Percentiles rank a stretch among this genome's conserved stretches.
phyloP scores from a whole-genome alignment of 53 echinoderm and acorn worm species.

The Temnopleurus reevesii region DNA sequence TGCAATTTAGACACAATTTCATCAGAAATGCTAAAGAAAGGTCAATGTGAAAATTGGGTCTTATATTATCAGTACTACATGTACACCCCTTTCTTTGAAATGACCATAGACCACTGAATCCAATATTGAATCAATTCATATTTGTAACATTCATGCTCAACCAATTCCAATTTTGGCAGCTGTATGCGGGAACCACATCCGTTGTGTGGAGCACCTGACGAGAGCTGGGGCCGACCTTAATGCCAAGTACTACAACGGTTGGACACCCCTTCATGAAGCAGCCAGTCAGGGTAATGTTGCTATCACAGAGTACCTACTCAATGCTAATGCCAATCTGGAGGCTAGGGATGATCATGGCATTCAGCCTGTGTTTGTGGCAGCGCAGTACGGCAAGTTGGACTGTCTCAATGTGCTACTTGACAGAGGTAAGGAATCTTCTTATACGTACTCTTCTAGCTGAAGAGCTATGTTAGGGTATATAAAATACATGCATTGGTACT shows the following conservation, averaged over 20 bases:
- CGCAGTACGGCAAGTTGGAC: slow-evolving; percentile 79
- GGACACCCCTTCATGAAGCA: slow-evolving; percentile 82
- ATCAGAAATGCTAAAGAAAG: too few relatives aligned
- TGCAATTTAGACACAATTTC: too few relatives aligned
- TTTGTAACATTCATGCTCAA: neutral
- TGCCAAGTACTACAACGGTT: slow-evolving; percentile 69
- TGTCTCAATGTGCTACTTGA: slow-evolving; percentile 75
- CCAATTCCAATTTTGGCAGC: slow-evolving; percentile 50
- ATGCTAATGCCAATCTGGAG: slow-evolving; percentile 63
- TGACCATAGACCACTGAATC: too few relatives aligned
- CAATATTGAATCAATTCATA: neutral
- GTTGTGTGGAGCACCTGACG: slow-evolving; percentile 70
- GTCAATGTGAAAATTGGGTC: too few relatives aligned
- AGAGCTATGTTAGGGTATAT: too few relatives aligned
- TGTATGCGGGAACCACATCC: slow-evolving; percentile 68
- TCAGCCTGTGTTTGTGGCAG: slow-evolving; percentile 78
- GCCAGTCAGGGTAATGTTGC: slow-evolving; percentile 64
- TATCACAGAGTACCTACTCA: slow-evolving; percentile 60
- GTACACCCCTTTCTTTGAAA: too few relatives aligned
- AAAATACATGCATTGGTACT: too few relatives aligned
- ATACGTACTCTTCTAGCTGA: too few relatives aligned
- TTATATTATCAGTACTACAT: too few relatives aligned
- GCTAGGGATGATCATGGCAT: slow-evolving; percentile 71
- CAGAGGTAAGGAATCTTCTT: too few relatives aligned
- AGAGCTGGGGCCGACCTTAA: slow-evolving; percentile 65